These are phyloP conservation scores for Sebastes fasciatus DNA, from an alignment of 2,113 vertebrate species.

Conservation along the genomic window DNA sequence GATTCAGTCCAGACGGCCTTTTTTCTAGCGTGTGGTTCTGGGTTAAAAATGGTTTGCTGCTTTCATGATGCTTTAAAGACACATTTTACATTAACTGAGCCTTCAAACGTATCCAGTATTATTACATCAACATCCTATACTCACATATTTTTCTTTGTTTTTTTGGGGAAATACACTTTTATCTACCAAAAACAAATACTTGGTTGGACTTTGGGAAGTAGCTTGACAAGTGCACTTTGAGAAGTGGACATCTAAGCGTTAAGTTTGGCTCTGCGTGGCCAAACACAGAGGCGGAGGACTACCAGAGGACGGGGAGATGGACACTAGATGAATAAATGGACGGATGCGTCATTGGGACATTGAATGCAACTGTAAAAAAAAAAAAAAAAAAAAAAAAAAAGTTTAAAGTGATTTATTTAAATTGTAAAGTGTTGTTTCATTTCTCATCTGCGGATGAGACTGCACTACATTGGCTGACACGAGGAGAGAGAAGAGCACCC, in stretches of 20 bases:
- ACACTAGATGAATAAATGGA: slow-evolving; percentile 58
- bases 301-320: slow-evolving; percentile 48
- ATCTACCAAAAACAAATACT: slow-evolving; percentile 67
- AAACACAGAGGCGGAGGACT: slow-evolving; percentile 55
- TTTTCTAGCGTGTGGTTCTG: slow-evolving; percentile 62
- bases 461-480: slow-evolving; percentile 80
- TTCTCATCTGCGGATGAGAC: slow-evolving; percentile 75
- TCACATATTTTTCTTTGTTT: slow-evolving; percentile 70
- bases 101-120: slow-evolving; percentile 82
- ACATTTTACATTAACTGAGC: slow-evolving; percentile 78
- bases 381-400: slow-evolving; percentile 2
- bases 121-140: slow-evolving; percentile 74
- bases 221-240: slow-evolving; percentile 76
- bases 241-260: slow-evolving; percentile 60
- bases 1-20: slow-evolving; percentile 49
- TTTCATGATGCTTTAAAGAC: slow-evolving; percentile 81
- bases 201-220: slow-evolving; percentile 69
- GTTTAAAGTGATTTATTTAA: slow-evolving; percentile 80
- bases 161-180: slow-evolving; percentile 62
- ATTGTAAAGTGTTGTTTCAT: slow-evolving; percentile 74
- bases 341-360: slow-evolving; percentile 56
- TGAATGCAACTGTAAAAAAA: slow-evolving; percentile 53
- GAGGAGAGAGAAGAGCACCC: slow-evolving; percentile 58
- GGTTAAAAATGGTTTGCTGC: slow-evolving; percentile 77
- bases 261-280: slow-evolving; percentile 49